A percentile compares a stretch with the other conserved stretches of the same genome.
Evolutionary conservation across 2,113 vertebrate genomes (phyloP).

Genomic region (Murina feae): DNA sequence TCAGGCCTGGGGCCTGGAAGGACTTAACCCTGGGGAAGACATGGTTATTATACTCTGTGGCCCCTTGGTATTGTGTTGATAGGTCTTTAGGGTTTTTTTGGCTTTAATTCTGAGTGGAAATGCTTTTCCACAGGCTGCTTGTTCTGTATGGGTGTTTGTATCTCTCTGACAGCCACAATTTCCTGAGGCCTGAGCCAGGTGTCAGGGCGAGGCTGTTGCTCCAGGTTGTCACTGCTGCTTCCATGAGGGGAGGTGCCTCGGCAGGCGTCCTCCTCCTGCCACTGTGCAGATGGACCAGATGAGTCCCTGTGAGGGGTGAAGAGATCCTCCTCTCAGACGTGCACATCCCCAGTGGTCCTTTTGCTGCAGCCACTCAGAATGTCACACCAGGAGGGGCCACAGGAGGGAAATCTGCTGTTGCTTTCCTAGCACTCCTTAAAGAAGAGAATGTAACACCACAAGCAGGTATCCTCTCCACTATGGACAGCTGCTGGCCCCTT

Average conservation of each 20-base stretch:
- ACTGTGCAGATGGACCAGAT: background rate
- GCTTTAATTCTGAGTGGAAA: background rate
- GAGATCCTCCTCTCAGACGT: background rate
- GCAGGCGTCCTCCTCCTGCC: fast-evolving
- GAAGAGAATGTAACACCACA: background rate
- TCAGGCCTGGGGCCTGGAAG: background rate
- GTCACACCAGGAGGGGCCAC: background rate
- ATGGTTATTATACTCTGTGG: background rate
- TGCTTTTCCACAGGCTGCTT: background rate
- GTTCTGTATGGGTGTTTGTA: background rate
- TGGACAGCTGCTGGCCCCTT: background rate
- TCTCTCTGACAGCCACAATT: background rate
- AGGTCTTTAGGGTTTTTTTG: background rate
- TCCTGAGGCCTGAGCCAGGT: background rate
- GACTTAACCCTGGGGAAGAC: background rate
- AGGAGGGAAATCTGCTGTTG: background rate
- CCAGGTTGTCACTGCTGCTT: background rate
- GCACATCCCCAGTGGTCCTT: background rate
- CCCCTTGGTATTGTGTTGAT: background rate
- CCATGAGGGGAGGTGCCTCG: background rate
- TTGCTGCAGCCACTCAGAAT: background rate
- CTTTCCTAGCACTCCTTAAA: background rate
- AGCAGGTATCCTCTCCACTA: background rate
- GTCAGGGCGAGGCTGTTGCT: background rate
- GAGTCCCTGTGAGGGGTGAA: background rate